Base-by-base conservation (phyloP, 2,888 invertebrate genomes). In the Cabera pusaria region DNA sequence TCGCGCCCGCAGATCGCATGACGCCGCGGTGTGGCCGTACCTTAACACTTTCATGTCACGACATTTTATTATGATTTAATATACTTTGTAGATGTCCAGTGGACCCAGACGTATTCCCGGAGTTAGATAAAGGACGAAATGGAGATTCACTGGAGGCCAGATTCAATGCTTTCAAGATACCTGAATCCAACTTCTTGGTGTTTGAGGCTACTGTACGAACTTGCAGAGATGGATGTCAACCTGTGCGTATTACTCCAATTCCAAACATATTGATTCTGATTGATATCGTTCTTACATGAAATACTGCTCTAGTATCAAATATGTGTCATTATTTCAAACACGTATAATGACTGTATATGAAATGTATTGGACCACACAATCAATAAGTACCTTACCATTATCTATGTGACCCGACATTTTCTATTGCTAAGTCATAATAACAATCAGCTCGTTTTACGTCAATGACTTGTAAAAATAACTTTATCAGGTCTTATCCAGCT, bases 81-180 rank as follows among this genome's bases (percentile, higher is more conserved):
- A 3, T 37, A 9, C n/a, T 21, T 44, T 40, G 9, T 21, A 97
- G 97, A 17, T 97, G 97, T 62, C 97, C 97, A 0, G 96, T 97
- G 0, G 97, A 97, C 77, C 94, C 95, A 7, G 96, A 94, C 65
- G 97, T 97, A 0, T 97, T 97, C 89, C 97, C 97, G 0, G 96
- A 97, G 66, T 75, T 97, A 54, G 97, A 97, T 69, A 93, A 95
- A 64, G 92, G 96, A 0, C 91, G 97, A 10, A 96, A 92, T 59
- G 95, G 96, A 0, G 96, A 97, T 65, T 96, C 95, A 2, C 81
- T 97, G 32, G 97, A 97, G 86, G 97, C 97, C 0, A 91, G 96
- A 60, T 97, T 97, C 75, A 97, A 97, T 74, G 97, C 97, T 0
- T 97, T 97, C 72, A 97, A 97, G 82, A 97, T 97, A 51, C 97